These are phyloP conservation scores for Drosophila athabasca DNA, from an alignment of 1,140 invertebrate species.

Conservation along the genomic window DNA sequence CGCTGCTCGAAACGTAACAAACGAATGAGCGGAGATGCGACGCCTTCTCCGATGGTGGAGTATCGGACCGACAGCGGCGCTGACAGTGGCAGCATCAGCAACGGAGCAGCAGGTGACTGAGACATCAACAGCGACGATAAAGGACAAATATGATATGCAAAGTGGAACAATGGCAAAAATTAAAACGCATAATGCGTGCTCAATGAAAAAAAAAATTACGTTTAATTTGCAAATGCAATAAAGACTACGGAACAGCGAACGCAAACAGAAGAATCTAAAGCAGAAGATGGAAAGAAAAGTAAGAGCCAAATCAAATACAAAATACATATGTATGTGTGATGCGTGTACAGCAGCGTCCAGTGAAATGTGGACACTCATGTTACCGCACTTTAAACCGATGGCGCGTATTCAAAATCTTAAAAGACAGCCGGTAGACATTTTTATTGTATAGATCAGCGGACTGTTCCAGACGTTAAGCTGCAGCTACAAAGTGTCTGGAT, in stretches of 20 bases:
- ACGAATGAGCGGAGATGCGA: constrained; percentile 26
- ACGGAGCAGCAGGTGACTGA: constrained; percentile 23
- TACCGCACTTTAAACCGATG: too few relatives aligned
- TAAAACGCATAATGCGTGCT: constrained; percentile 45
- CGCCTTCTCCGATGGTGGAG: constrained; percentile 26
- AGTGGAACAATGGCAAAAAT: constrained; percentile 38
- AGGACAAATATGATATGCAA: constrained; percentile 49
- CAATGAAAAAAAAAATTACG: constrained; percentile 53
- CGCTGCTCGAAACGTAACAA: constrained; percentile 38
- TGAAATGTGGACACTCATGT: too few relatives aligned
- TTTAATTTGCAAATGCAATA: constrained; percentile 43
- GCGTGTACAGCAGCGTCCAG: too few relatives aligned
- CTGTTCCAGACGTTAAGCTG: too few relatives aligned
- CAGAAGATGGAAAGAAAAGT: constrained; percentile 4
- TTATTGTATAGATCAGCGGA: too few relatives aligned
- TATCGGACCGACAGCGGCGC: constrained; percentile 23
- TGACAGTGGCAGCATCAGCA: constrained; percentile 2
- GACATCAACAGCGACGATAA: constrained; percentile 32
- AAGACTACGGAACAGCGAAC: constrained; percentile 27
- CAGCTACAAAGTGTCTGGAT: too few relatives aligned
- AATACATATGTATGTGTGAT: too few relatives aligned
- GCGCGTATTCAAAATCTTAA: too few relatives aligned
- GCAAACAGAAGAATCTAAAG: constrained; percentile 2
- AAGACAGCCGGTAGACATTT: too few relatives aligned
- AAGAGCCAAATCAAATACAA: too few relatives aligned